Conservation (phyloP, 2,888 invertebrate species). For the Eucriotettix oculatus region DNA sequence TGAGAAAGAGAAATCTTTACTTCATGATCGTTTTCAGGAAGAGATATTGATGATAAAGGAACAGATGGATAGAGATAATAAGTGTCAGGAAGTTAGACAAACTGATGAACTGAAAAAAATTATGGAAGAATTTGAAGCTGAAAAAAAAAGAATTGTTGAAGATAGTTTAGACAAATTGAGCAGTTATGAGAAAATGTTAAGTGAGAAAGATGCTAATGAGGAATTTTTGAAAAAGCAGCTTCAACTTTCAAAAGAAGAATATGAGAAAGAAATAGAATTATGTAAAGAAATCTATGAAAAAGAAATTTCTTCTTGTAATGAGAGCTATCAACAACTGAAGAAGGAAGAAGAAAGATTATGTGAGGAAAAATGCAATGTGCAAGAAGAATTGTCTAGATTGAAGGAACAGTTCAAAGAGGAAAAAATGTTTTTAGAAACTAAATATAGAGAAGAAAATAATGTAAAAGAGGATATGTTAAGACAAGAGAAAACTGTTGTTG, state of each 20-base stretch:
- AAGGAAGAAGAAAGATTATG: neutral
- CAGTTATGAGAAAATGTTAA: neutral
- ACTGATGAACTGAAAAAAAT: too few relatives aligned
- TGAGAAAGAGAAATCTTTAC: too few relatives aligned
- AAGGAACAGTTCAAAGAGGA: neutral
- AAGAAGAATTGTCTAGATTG: neutral
- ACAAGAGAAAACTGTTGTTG: neutral
- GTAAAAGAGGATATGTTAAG: neutral
- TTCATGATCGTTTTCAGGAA: neutral
- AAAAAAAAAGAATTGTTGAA: too few relatives aligned
- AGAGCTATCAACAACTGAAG: neutral
- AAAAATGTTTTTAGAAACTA: neutral
- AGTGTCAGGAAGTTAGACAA: too few relatives aligned
- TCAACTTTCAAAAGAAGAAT: neutral
- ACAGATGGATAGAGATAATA: too few relatives aligned
- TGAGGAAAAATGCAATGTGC: neutral
- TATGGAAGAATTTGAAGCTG: too few relatives aligned
- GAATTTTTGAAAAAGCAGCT: neutral
- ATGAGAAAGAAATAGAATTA: neutral
- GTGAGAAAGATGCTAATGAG: neutral
- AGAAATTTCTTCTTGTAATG: neutral
- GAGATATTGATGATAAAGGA: neutral
- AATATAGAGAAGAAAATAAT: neutral
- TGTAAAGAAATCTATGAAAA: neutral
- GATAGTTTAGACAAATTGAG: neutral